Evolutionary conservation across 2,797 vertebrate species (phyloP).

Genomic region (Tolypeutes matacus): DNA sequence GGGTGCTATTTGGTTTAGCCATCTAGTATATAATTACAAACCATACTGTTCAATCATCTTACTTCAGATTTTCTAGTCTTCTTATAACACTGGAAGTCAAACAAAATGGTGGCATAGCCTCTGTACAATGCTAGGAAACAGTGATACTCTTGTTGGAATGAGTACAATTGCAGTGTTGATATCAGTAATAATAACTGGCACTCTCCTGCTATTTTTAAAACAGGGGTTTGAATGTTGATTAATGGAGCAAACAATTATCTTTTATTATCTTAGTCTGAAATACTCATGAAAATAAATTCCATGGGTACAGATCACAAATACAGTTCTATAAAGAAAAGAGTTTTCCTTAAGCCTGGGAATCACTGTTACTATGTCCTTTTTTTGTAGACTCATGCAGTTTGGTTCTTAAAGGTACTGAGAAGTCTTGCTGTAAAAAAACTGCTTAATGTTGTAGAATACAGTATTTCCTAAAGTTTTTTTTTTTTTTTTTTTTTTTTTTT

Average conservation of each 20-base stretch:
- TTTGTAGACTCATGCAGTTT: neutral
- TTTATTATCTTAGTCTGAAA: slow-evolving; percentile 32
- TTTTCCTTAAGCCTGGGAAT: neutral
- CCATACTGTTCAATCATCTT: neutral
- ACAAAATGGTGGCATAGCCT: neutral
- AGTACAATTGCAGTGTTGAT: neutral
- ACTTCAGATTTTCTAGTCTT: neutral
- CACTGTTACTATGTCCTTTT: neutral
- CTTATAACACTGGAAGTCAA: neutral
- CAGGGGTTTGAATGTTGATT: neutral
- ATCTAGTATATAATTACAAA: neutral
- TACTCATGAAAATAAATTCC: neutral
- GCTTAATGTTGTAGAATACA: too few relatives aligned
- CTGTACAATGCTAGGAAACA: neutral
- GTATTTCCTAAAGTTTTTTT: too few relatives aligned
- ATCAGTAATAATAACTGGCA: neutral
- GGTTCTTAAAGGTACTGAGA: too few relatives aligned
- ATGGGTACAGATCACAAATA: neutral
- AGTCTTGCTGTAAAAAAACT: too few relatives aligned
- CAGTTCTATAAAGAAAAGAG: neutral
- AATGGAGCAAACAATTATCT: neutral
- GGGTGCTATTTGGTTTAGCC: neutral
- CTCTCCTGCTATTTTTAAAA: neutral
- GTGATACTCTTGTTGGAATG: neutral
- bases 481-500: too few relatives aligned